phyloP scores from a whole-genome alignment of 2,113 vertebrate species.

The Trochalopteron elliotii region DNA sequence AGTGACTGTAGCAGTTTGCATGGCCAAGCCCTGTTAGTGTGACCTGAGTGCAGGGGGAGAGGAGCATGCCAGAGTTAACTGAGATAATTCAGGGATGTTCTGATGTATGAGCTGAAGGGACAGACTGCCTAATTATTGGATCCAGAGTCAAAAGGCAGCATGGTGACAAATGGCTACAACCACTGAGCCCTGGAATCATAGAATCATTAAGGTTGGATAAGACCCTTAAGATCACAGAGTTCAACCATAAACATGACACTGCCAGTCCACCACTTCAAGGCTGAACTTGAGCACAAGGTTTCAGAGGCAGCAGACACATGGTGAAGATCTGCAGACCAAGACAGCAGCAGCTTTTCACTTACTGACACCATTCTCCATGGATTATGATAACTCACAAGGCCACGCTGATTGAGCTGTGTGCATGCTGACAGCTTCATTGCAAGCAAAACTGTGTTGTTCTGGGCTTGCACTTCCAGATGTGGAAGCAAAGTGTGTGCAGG shows the following conservation, averaged over 20 bases:
- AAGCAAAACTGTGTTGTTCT: not conserved
- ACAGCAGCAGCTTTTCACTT: not conserved
- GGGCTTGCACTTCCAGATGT: not conserved
- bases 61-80: not conserved
- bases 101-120: not conserved
- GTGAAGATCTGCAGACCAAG: not conserved
- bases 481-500: not conserved
- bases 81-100: not conserved
- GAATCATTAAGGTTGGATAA: not conserved
- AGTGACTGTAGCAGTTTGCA: not conserved
- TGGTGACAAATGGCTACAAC: not conserved
- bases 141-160: not conserved
- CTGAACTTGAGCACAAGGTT: not conserved
- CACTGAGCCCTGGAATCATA: not conserved
- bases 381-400: not conserved
- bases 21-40: not conserved
- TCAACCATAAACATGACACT: not conserved
- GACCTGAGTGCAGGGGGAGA: not conserved
- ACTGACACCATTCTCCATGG: fast-evolving
- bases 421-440: not conserved
- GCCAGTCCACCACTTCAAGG: not conserved
- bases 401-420: fast-evolving
- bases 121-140: not conserved
- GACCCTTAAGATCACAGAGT: not conserved
- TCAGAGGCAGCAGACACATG: not conserved